Percentiles rank a stretch among this genome's conserved stretches.
Evolutionary conservation across 37 sponge, comb jelly and placozoan species (phyloP).

Genomic region (Eunapius fragilis): DNA sequence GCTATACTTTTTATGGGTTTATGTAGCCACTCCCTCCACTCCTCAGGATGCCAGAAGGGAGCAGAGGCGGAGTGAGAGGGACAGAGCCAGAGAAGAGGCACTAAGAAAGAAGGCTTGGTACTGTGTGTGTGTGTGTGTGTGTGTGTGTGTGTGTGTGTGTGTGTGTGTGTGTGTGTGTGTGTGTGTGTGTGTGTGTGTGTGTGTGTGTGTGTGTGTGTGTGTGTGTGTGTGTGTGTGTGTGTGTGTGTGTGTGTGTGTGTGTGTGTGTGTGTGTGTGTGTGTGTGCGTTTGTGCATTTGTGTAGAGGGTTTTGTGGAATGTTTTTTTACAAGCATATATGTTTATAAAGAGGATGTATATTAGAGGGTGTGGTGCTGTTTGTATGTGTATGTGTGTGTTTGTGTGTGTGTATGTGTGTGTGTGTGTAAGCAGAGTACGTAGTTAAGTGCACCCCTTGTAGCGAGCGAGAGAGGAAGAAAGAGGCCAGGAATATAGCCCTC

Average conservation of each 20-base stretch:
- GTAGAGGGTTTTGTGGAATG: neutral
- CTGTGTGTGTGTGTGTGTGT: neutral
- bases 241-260: conserved; percentile 23
- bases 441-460: conserved; percentile 9
- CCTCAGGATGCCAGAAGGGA: conserved; percentile 63
- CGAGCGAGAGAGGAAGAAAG: conserved; percentile 74
- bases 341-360: neutral
- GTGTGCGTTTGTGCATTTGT: neutral
- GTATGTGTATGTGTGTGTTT: no score
- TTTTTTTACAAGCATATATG: neutral
- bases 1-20: no score
- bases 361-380: neutral
- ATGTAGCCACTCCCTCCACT: no score
- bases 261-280: conserved; percentile 3
- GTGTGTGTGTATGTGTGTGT: neutral
- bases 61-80: conserved; percentile 53
- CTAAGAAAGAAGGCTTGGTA: conserved; percentile 74
- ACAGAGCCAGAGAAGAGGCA: conserved; percentile 72
- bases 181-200: neutral
- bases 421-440: neutral
- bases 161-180: no score
- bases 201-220: neutral
- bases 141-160: no score
- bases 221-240: neutral
- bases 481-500: conserved; percentile 60